Evolutionary conservation across 2,113 vertebrate genomes (phyloP), one percentile per base, ranked within the genome.

Genomic region (Barbus barbus): DNA sequence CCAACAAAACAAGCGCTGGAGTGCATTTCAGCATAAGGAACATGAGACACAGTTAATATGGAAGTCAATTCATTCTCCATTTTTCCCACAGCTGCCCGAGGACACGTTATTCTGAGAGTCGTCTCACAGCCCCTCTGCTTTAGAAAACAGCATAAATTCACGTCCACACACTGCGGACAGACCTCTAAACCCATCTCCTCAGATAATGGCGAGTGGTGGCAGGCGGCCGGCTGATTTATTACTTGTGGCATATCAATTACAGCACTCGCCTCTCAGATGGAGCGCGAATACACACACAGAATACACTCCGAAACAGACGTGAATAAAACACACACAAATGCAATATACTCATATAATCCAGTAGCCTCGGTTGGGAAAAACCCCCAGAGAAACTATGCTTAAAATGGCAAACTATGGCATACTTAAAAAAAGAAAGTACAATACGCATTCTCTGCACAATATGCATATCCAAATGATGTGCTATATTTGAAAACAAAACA

Each of bases 161-260:
- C 63, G 36, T 36, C 5, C 78, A 75, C 86, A 77, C 77, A 77
- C 61, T 69, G 84, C 58, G 83, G 83, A 76, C 84, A 87, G 85
- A 84, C 88, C 78, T 84, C 86, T 87, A 89, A 89, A 87, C 84
- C 81, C 76, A 78, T 89, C 86, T 89, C 86, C 84, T 86, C 76
- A 86, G 86, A 89, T 87, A 89, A 89, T 87, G 71, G 88, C 78
- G 74, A 81, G 82, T 56, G 86, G 75, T 89, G 82, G 86, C 86
- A 89, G 84, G 84, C 74, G 56, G 74, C 84, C 84, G 18, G 75
- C 79, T 89, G 88, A 89, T 89, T 89, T 89, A 89, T 89, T 89
- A 85, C 86, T 83, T 85, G 85, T 89, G 88, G 88, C 88, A 89
- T 89, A 89, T 89, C 88, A 89, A 89, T 89, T 89, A 87, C 88